phyloP scores from a whole-genome alignment of 2,113 vertebrate genomes.

The Lota lota region DNA sequence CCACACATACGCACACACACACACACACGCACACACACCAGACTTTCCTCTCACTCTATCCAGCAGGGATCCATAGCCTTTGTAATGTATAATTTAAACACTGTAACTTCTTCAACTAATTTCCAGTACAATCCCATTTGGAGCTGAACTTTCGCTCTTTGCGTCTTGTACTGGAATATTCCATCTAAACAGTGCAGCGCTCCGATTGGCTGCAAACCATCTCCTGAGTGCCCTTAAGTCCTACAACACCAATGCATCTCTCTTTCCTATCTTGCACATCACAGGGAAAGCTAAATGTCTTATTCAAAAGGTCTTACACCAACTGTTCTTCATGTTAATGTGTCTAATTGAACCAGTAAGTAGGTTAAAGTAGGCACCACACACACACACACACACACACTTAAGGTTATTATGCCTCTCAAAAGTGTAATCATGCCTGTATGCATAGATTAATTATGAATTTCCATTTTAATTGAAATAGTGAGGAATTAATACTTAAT shows the following conservation, averaged over 20 bases:
- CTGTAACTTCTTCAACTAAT: slow-evolving; percentile 40
- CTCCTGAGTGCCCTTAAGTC: not conserved
- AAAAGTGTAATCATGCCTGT: no score
- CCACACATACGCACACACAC: not conserved
- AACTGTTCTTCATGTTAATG: no score
- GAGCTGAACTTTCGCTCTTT: slow-evolving; percentile 48
- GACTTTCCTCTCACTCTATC: slow-evolving; percentile 14
- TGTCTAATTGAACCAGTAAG: no score
- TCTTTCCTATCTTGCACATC: no score
- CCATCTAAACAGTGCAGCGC: slow-evolving; percentile 30
- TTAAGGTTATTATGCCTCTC: no score
- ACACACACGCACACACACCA: slow-evolving; percentile 6
- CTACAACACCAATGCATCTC: not conserved
- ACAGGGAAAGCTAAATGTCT: no score
- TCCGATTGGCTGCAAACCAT: not conserved
- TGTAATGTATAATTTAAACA: slow-evolving; percentile 62
- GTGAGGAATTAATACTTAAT: no score
- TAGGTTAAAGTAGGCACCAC: no score
- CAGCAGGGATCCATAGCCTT: slow-evolving; percentile 38
- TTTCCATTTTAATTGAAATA: no score
- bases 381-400: not conserved
- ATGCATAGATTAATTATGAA: no score
- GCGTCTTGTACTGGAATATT: slow-evolving; percentile 35
- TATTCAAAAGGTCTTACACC: no score
- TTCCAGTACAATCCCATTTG: slow-evolving; percentile 38